A percentile compares a stretch with the other conserved stretches of the same genome.
phyloP scores from a whole-genome alignment of 2,113 vertebrate genomes.

The Paradoxurus hermaphroditus region DNA sequence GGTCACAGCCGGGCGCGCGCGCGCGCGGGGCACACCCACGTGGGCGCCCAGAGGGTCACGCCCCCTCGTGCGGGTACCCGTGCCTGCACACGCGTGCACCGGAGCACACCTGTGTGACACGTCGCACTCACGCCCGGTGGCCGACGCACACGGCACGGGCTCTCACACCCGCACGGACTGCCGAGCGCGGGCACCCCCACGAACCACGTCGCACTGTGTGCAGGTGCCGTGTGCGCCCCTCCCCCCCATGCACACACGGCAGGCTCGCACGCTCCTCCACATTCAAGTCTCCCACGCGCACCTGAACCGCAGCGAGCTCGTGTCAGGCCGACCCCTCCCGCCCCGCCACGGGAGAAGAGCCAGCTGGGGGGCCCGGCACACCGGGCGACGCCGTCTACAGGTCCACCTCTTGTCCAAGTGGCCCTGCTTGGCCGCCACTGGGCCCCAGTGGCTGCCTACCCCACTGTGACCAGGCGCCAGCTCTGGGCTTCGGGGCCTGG shows the following conservation, averaged over 20 bases:
- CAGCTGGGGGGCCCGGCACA: rapidly evolving
- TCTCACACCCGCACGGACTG: rapidly evolving
- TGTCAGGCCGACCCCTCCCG: rapidly evolving
- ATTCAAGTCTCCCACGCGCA: rapidly evolving
- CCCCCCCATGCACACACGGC: neutral
- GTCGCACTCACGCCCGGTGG: neutral
- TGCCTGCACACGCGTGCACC: neutral
- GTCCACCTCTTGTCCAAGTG: neutral
- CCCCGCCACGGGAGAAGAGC: rapidly evolving
- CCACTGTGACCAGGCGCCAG: neutral
- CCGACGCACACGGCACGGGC: neutral
- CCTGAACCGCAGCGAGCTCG: rapidly evolving
- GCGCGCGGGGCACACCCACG: rapidly evolving
- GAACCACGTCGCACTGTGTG: rapidly evolving
- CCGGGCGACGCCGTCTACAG: too few relatives aligned
- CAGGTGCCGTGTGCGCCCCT: rapidly evolving
- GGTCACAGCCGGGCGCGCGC: rapidly evolving
- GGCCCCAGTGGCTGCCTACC: neutral
- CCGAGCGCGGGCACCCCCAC: neutral
- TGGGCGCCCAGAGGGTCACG: neutral
- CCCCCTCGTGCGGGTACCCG: neutral
- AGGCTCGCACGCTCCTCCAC: neutral
- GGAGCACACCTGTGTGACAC: neutral
- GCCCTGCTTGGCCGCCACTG: rapidly evolving
- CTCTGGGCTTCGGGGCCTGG: neutral